These are phyloP conservation scores for Zaprionus ghesquierei DNA, from an alignment of 1,140 invertebrate species.

Conservation along the genomic window DNA sequence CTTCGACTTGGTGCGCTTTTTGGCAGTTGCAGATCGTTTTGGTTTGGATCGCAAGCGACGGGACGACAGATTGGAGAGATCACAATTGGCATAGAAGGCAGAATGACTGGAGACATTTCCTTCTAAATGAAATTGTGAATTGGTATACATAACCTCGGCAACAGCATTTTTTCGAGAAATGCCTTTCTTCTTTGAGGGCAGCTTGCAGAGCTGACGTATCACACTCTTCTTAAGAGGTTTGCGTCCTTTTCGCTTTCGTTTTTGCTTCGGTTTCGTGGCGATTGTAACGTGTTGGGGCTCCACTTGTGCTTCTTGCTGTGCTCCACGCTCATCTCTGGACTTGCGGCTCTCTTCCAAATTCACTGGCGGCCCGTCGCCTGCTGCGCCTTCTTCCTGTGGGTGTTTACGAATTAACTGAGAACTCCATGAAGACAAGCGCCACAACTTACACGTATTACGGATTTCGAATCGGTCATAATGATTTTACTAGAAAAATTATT, in stretches of 20 bases:
- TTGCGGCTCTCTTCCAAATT: neutral
- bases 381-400: neutral
- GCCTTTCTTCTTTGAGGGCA: neutral
- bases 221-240: neutral
- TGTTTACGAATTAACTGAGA: too few relatives aligned
- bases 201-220: conserved; percentile 19
- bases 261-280: neutral
- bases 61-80: neutral
- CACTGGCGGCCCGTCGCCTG: neutral
- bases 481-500: too few relatives aligned
- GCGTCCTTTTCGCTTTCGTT: neutral
- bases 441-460: neutral
- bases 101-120: neutral
- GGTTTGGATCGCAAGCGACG: neutral
- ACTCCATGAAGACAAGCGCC: too few relatives aligned
- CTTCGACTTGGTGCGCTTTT: neutral
- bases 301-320: neutral
- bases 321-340: neutral
- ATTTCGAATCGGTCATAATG: too few relatives aligned
- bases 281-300: too few relatives aligned
- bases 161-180: accelerated
- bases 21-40: neutral
- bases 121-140: conserved; percentile 10
- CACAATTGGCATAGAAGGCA: neutral
- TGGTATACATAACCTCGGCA: conserved; percentile 34